Evolutionary conservation across 30 jellyfish, hydroid and myxozoan species (phyloP).

Genomic region (Aurelia aurita complex sp. Pacific): DNA sequence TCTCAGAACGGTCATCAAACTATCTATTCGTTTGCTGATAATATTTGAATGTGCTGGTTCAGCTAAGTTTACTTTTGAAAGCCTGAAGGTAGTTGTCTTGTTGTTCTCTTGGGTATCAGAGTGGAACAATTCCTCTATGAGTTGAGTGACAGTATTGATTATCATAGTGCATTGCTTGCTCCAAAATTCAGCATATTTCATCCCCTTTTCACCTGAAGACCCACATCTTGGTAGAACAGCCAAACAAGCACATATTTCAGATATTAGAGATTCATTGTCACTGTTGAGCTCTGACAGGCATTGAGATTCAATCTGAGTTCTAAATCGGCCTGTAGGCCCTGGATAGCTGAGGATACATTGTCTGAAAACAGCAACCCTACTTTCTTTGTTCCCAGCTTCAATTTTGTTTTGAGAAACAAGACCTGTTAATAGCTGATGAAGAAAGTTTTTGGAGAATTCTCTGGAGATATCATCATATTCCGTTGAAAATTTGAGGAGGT

Average conservation of each 20-base stretch:
- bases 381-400: neutral
- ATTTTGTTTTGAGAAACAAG: constrained; percentile 9
- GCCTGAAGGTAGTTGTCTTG: constrained; percentile 3
- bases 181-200: constrained; percentile 63
- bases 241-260: constrained; percentile 21
- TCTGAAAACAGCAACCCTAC: constrained; percentile 7
- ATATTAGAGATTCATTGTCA: neutral
- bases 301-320: constrained; percentile 44
- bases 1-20: constrained; percentile 22
- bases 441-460: constrained; percentile 22
- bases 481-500: constrained; percentile 11
- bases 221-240: constrained; percentile 64
- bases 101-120: neutral
- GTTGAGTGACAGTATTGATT: constrained; percentile 18
- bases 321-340: constrained; percentile 58
- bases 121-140: constrained; percentile 1
- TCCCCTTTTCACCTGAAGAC: constrained; percentile 59
- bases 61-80: constrained; percentile 10
- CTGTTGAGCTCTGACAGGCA: constrained; percentile 21
- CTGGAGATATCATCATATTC: constrained; percentile 53
- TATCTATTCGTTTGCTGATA: neutral
- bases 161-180: constrained; percentile 17
- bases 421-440: constrained; percentile 41
- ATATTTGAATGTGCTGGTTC: constrained; percentile 50
- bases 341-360: constrained; percentile 42